Percentiles rank a stretch among this genome's conserved stretches.
Evolutionary conservation across 2,113 vertebrate genomes (phyloP).

Genomic region (Anas platyrhynchos): DNA sequence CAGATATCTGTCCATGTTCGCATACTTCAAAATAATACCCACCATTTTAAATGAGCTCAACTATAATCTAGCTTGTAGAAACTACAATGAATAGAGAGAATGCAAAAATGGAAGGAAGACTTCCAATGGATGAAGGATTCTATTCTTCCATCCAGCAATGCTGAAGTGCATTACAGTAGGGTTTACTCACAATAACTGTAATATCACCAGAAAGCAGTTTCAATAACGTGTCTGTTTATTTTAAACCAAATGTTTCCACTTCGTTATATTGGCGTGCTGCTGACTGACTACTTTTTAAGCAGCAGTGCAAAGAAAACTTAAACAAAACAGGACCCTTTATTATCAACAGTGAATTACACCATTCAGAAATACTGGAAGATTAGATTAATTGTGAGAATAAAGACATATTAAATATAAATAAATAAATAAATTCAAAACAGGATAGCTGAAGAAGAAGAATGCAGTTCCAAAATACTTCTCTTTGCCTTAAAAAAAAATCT

Average conservation of each 20-base stretch:
- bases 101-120: neutral
- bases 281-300: conserved; percentile 48
- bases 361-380: conserved; percentile 64
- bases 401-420: neutral
- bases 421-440: conserved; percentile 22
- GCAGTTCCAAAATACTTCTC: neutral
- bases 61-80: neutral
- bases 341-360: conserved; percentile 49
- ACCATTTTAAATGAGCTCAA: neutral
- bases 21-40: neutral
- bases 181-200: neutral
- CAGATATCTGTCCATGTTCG: neutral
- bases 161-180: neutral
- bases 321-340: conserved; percentile 4
- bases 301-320: conserved; percentile 36
- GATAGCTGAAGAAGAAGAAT: neutral
- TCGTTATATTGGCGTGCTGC: conserved; percentile 11
- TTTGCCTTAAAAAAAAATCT: neutral
- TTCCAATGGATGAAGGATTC: neutral
- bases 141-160: neutral
- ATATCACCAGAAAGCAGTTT: conserved; percentile 27
- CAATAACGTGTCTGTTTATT: conserved; percentile 29
- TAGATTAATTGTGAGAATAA: conserved; percentile 39
- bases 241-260: conserved; percentile 26
- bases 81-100: neutral